These are phyloP conservation scores for Pangasianodon gigas DNA, from an alignment of 2,113 vertebrate species.

Conservation along the genomic window DNA sequence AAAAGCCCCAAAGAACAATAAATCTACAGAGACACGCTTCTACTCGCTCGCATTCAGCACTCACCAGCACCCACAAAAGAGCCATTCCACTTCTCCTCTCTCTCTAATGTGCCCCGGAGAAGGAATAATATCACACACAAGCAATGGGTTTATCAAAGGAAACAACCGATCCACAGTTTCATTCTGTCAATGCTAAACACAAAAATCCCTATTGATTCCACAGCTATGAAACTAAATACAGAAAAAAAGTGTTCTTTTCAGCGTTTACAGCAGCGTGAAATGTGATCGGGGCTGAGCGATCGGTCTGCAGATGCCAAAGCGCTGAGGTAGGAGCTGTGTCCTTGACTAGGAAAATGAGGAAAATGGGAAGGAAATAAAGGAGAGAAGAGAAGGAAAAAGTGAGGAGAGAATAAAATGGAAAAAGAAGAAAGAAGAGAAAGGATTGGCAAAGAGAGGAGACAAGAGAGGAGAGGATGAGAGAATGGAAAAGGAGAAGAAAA, in stretches of 20 bases:
- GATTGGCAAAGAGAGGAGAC: not conserved
- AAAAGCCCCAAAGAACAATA: slow-evolving; percentile 53
- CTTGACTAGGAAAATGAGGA: slow-evolving; percentile 19
- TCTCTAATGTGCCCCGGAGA: slow-evolving; percentile 26
- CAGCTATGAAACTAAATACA: slow-evolving; percentile 31
- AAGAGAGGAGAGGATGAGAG: not conserved
- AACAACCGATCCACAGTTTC: slow-evolving; percentile 42
- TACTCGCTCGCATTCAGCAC: slow-evolving; percentile 35
- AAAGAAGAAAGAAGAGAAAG: not conserved
- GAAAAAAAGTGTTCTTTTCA: slow-evolving; percentile 33
- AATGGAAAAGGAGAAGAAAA: not conserved
- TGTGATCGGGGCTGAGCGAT: slow-evolving; percentile 41
- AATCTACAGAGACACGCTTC: slow-evolving; percentile 47
- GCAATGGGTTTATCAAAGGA: slow-evolving; percentile 42
- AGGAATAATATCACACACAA: not conserved
- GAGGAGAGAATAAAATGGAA: not conserved
- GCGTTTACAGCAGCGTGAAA: slow-evolving; percentile 38
- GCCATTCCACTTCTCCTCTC: slow-evolving; percentile 35
- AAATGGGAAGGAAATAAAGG: not conserved
- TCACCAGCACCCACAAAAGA: slow-evolving; percentile 44
- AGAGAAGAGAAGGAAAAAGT: not conserved
- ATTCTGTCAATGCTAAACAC: slow-evolving; percentile 40
- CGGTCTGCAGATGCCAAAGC: slow-evolving; percentile 13
- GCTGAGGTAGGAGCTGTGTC: slow-evolving; percentile 31
- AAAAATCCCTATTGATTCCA: slow-evolving; percentile 33